Base-by-base conservation (phyloP, 2,888 invertebrate genomes). In the Hedychridium roseum region DNA sequence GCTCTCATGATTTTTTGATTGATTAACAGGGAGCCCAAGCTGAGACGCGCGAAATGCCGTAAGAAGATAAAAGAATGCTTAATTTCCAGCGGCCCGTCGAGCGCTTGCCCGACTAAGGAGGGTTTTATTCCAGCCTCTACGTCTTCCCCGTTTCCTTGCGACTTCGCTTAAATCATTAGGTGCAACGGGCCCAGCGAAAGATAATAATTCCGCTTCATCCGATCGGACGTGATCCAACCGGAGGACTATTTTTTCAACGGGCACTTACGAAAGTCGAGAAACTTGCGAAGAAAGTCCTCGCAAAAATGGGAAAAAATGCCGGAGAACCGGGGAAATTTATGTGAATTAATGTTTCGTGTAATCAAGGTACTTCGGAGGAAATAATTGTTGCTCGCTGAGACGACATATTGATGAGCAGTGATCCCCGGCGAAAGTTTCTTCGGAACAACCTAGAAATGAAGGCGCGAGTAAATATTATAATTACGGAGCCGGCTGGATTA, bases 1-100 rank as follows among this genome's bases (percentile, higher is more conserved):
- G 65, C 57, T 38, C 59, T 64, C 63, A 65, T 62, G 63, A 65
- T 72, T 71, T 70, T 73, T 69, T 77, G 77, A 76, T 76, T 74
- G 74, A 78, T 76, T 74, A 76, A 68, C 57, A 64, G 57, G 52
- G 60, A 57, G 57, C 57, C 60, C 57, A 51, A 67, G 51, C 50
- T 57, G 69, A 70, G 67, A 57, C 63, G 58, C 64, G 56, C 53
- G 54, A 67, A 67, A 62, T 45, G 44, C 50, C 57, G 61, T 57
- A 58, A 64, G 52, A 70, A 70, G 71, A 71, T 69, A 70, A 72
- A 72, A 71, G 67, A 70, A 69, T 66, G 56, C 60, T 68, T 71
- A 67, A 72, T 72, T 72, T 65, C 57, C 63, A 56, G 54, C 56
- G 71, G 66, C 70, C 66, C 61, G 53, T 54, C 54, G 59, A n/a